These are phyloP conservation scores for Tetramorium bicarinatum DNA, from an alignment of 2,888 invertebrate genomes.

Conservation along the genomic window DNA sequence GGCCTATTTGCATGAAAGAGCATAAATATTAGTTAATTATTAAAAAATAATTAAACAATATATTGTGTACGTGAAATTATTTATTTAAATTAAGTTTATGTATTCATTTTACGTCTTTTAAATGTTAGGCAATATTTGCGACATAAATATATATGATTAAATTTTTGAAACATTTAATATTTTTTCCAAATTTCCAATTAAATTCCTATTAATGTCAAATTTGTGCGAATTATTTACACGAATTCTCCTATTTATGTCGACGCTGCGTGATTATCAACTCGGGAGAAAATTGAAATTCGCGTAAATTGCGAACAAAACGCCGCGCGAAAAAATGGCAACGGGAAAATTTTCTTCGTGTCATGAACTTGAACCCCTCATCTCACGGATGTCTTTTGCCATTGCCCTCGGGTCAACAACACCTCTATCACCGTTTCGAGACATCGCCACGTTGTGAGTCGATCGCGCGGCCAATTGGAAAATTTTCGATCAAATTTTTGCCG, in stretches of 20 bases:
- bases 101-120: not conserved
- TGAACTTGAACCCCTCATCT: constrained; percentile 61
- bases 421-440: constrained; percentile 61
- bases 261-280: not conserved
- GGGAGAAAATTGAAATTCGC: not conserved
- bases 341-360: not conserved
- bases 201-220: not conserved
- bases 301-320: too few species aligned
- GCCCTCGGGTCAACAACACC: constrained; percentile 72
- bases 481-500: constrained; percentile 63
- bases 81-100: not conserved
- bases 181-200: too few species aligned
- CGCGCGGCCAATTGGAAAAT: constrained; percentile 66
- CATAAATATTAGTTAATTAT: not conserved
- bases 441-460: constrained; percentile 59
- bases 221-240: not conserved
- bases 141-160: not conserved
- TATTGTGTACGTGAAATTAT: not conserved
- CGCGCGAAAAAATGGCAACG: not conserved
- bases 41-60: not conserved
- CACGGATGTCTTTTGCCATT: not conserved
- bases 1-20: not conserved
- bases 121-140: not conserved
- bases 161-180: not conserved
- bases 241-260: not conserved